Evolutionary conservation across 2,797 vertebrate genomes (phyloP).

Genomic region (Kryptolebias ocellatus): DNA sequence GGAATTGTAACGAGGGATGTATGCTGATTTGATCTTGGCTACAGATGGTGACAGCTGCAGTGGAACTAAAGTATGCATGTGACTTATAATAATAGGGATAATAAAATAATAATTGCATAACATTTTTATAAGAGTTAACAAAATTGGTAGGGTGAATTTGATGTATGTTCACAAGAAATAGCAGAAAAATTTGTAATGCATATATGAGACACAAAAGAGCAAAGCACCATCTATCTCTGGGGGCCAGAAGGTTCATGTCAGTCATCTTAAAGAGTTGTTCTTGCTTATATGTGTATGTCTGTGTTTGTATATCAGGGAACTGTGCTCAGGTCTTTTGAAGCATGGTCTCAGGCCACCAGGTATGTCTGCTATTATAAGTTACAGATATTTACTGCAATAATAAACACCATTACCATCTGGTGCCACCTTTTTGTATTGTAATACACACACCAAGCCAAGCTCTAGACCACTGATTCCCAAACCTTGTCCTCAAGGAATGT

Average conservation of each 20-base stretch:
- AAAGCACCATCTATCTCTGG: slow-evolving; percentile 66
- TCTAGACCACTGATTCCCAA: slow-evolving; percentile 45
- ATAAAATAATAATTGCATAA: not conserved
- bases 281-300: slow-evolving; percentile 47
- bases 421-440: slow-evolving; percentile 71
- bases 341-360: slow-evolving; percentile 71
- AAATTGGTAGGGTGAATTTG: not conserved
- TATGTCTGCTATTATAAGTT: slow-evolving; percentile 76
- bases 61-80: no score
- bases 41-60: no score
- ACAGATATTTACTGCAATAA: slow-evolving; percentile 78
- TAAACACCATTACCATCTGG: slow-evolving; percentile 82
- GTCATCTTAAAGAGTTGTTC: slow-evolving; percentile 43
- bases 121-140: not conserved
- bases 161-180: not conserved
- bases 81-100: not conserved
- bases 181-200: not conserved
- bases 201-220: not conserved
- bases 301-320: slow-evolving; percentile 68
- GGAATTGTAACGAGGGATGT: no score
- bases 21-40: no score
- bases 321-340: slow-evolving; percentile 68
- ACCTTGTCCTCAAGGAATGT: no score
- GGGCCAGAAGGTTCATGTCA: slow-evolving; percentile 39
- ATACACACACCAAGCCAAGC: slow-evolving; percentile 76